These are phyloP conservation scores for Oceanodroma leucorhoa DNA, from an alignment of 2,797 vertebrate species.

Conservation along the genomic window DNA sequence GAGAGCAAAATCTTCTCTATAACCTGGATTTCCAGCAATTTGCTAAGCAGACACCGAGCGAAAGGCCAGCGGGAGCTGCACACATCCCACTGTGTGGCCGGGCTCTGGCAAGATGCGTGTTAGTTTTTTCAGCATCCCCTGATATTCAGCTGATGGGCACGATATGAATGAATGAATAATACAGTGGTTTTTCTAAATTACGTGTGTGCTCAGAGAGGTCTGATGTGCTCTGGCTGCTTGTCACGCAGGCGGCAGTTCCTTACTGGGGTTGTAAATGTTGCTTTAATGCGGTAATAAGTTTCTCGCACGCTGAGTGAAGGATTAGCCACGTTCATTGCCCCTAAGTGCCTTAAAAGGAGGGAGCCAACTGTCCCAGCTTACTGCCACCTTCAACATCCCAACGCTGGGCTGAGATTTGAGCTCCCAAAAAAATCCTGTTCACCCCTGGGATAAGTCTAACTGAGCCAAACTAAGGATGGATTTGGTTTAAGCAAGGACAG, in stretches of 20 bases:
- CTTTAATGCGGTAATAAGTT: neutral
- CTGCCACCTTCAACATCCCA: neutral
- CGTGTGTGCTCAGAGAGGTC: neutral
- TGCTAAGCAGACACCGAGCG: accelerated
- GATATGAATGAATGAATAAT: neutral
- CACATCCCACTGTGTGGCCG: neutral
- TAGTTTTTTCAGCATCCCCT: neutral
- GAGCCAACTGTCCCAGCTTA: neutral
- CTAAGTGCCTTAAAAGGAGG: neutral
- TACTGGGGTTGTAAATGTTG: neutral
- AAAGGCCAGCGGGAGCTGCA: neutral
- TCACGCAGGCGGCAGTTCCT: neutral
- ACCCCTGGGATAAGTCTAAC: neutral
- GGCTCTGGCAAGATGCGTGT: neutral
- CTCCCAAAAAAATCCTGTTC: neutral
- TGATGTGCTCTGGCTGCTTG: neutral
- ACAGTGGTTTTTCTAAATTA: neutral
- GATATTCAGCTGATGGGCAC: neutral
- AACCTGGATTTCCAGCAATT: neutral
- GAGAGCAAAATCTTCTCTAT: neutral
- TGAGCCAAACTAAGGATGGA: neutral
- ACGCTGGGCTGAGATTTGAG: accelerated
- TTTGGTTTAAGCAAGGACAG: neutral
- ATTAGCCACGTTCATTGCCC: neutral
- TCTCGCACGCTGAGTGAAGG: neutral